These are phyloP conservation scores for Sitta europaea DNA, from an alignment of 2,113 vertebrate genomes.

Conservation along the genomic window DNA sequence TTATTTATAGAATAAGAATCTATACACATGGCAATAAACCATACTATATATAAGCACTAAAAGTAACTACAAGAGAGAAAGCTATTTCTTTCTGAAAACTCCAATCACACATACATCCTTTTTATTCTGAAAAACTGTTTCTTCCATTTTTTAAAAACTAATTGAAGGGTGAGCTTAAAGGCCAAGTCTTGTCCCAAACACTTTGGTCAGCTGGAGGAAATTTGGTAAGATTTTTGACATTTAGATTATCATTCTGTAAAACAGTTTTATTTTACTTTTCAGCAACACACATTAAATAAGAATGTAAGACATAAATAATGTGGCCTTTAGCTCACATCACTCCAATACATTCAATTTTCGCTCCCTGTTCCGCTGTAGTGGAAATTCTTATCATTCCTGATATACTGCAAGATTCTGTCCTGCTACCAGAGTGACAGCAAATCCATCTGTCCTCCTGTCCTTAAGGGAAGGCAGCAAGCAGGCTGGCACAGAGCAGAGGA, in stretches of 20 bases:
- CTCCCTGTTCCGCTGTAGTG: background rate
- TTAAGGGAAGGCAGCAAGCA: background rate
- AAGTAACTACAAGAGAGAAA: background rate
- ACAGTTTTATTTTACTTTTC: background rate
- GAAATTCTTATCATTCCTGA: slow-evolving; percentile 6
- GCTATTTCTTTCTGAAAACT: background rate
- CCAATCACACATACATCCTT: background rate
- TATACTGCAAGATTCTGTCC: background rate
- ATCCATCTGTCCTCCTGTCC: slow-evolving; percentile 18
- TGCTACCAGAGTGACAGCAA: slow-evolving; percentile 8
- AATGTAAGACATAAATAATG: background rate
- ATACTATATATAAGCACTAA: background rate
- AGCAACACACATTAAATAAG: background rate
- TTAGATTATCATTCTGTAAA: background rate
- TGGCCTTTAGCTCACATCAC: background rate
- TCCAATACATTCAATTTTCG: background rate
- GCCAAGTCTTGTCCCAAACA: background rate
- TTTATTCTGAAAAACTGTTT: background rate
- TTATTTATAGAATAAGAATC: background rate
- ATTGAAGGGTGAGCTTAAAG: background rate
- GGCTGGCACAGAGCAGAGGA: slow-evolving; percentile 9
- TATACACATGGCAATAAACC: fast-evolving
- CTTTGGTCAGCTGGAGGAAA: background rate
- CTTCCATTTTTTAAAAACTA: background rate
- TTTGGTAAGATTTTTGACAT: background rate